phyloP scores from a whole-genome alignment of 2,888 invertebrate species.

The Dynastes hyllus region DNA sequence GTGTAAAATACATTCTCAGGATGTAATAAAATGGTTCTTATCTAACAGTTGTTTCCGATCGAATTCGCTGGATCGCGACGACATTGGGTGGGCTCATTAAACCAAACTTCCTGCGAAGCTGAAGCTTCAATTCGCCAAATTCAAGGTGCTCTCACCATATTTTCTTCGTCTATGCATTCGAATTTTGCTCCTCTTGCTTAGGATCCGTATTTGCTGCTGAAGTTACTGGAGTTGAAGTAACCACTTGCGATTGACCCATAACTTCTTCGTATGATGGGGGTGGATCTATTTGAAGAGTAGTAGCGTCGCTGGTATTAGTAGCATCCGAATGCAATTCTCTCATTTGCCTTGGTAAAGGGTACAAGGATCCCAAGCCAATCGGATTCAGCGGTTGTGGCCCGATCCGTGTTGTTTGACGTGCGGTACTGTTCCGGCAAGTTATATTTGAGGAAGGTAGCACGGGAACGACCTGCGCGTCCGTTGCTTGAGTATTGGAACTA shows the following conservation, averaged over 20 bases:
- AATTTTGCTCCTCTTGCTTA: background rate
- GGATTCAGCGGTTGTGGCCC: background rate
- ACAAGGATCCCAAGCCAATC: slow-evolving; percentile 10
- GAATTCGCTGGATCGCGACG: no score
- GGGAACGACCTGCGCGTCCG: background rate
- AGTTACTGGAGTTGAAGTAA: background rate
- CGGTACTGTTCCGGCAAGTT: background rate
- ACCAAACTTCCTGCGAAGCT: no score
- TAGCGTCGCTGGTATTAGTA: background rate
- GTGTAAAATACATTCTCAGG: no score
- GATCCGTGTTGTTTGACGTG: background rate
- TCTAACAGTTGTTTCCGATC: no score
- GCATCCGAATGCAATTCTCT: background rate
- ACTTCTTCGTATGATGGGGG: slow-evolving; percentile 18
- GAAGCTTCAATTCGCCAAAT: no score
- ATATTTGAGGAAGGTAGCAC: background rate
- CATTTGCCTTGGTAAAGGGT: background rate
- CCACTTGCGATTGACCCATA: background rate
- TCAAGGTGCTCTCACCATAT: no score
- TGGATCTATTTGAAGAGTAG: slow-evolving; percentile 1
- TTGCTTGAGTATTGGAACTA: background rate
- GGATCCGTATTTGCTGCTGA: background rate
- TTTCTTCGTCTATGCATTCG: background rate
- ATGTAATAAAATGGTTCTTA: no score
- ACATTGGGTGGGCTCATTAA: no score